Evolutionary conservation across 2,888 invertebrate species (phyloP), one percentile per base, ranked within the genome.

Genomic region (Leptinotarsa rubiginosa): DNA sequence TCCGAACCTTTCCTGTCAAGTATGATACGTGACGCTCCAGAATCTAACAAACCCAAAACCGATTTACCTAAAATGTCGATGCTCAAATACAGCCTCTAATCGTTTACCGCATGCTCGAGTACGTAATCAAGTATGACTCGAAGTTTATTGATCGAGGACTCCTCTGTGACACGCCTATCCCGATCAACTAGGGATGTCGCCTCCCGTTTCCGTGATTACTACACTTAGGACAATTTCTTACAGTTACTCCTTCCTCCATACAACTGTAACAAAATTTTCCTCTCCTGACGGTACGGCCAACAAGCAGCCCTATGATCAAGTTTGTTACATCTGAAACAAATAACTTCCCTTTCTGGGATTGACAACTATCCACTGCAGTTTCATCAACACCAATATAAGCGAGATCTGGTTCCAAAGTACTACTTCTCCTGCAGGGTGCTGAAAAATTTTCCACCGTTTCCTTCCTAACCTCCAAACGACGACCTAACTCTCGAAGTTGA

Each of bases 251-350:
- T 10, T 69, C 41, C 20, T 5, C 25, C 22, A 64, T 62, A 47
- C 70, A 62, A 16, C 47, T 2, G 47, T 62, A 49, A 18, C 64
- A 64, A n/a, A 65, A 16, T 12, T 49, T 70, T 25, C 10, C 31
- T 50, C 2, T 12, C 13, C 15, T 52, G 10, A 41, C 25, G 3
- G n/a, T 16, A 20, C 56, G 54, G 16, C 72, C 56, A n/a, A n/a
- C n/a, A n/a, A n/a, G 41, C 54, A 15, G 72, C 66, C 18, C 56
- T 31, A 66, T 65, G 72, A 41, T 56, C 72, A 31, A 66, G 41
- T 13, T 66, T 7, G 15, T 66, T 54, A 50, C 59, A 22, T 47
- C 31, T 68, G 18, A 18, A 52, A 16, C 68, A 31, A 25, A 18
- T n/a, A 47, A 25, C 15, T 49, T 20, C 52, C 20, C 7, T 7